phyloP scores from a whole-genome alignment of 2,797 vertebrate genomes.

The Neosilurus hyrtlii region DNA sequence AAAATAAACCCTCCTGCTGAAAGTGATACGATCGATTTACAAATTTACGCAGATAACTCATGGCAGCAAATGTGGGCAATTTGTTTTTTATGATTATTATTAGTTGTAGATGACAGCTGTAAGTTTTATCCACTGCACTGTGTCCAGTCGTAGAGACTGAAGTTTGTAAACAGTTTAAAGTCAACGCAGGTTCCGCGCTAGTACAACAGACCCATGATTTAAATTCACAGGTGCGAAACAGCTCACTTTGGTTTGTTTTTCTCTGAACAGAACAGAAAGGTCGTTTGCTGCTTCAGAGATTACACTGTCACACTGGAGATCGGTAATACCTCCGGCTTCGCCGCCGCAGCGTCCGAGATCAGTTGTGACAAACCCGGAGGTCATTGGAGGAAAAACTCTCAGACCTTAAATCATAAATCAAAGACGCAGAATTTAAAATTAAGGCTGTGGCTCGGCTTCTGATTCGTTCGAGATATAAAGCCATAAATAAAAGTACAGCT shows the following conservation, averaged over 20 bases:
- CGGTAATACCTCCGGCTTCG: conserved; percentile 5
- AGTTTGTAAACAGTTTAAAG: not conserved
- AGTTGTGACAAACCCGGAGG: not conserved
- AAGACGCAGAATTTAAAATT: conserved; percentile 6
- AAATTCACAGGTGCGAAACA: not conserved
- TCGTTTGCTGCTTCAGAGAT: conserved; percentile 25
- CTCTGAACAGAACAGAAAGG: conserved; percentile 9
- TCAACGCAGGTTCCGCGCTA: not conserved
- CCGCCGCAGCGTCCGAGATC: not conserved
- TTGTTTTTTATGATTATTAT: not conserved
- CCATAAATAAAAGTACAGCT: not conserved
- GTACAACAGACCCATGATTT: not conserved
- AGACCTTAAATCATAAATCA: conserved; percentile 7
- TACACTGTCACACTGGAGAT: conserved; percentile 11
- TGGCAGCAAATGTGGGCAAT: not conserved
- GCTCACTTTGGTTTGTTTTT: conserved; percentile 12
- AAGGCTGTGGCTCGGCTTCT: conserved; percentile 10
- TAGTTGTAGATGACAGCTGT: not conserved
- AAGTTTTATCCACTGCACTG: not conserved
- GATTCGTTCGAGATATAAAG: not conserved
- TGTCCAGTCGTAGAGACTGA: not conserved
- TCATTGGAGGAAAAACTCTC: not conserved
- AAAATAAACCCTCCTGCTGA: not conserved
- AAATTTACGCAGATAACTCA: not conserved
- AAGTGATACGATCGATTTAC: not conserved